phyloP scores from a whole-genome alignment of 2,888 invertebrate species.

The Rhyacophila evoluta region DNA sequence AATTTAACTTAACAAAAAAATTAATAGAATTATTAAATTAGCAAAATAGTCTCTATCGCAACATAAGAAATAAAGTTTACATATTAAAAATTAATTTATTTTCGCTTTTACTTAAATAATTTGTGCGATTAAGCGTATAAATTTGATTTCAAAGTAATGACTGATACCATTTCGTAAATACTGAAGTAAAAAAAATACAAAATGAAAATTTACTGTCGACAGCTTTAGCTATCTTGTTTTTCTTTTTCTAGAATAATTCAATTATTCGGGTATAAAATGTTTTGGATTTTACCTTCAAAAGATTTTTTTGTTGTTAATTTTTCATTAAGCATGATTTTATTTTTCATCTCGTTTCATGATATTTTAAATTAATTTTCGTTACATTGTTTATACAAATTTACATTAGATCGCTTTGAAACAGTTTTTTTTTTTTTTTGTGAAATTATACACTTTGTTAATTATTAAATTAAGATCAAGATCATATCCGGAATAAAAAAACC shows the following conservation, averaged over 20 bases:
- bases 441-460: no score
- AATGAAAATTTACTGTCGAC: background rate
- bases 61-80: no score
- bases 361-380: no score
- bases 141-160: background rate
- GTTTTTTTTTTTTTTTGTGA: no score
- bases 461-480: no score
- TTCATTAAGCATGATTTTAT: background rate
- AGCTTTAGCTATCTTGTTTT: slow-evolving; percentile 13
- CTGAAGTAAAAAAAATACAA: background rate
- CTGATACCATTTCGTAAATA: background rate
- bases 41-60: no score
- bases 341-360: background rate
- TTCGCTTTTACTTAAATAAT: background rate
- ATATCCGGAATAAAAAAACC: no score
- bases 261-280: background rate
- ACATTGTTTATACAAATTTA: no score
- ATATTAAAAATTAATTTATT: no score
- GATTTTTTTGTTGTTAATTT: background rate
- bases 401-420: no score
- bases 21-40: no score
- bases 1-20: no score
- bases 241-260: background rate
- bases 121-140: background rate
- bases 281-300: background rate